A percentile compares a stretch with the other conserved stretches of the same genome.
Conservation (phyloP, 2,888 invertebrate genomes). For the Drosophila monieri region DNA sequence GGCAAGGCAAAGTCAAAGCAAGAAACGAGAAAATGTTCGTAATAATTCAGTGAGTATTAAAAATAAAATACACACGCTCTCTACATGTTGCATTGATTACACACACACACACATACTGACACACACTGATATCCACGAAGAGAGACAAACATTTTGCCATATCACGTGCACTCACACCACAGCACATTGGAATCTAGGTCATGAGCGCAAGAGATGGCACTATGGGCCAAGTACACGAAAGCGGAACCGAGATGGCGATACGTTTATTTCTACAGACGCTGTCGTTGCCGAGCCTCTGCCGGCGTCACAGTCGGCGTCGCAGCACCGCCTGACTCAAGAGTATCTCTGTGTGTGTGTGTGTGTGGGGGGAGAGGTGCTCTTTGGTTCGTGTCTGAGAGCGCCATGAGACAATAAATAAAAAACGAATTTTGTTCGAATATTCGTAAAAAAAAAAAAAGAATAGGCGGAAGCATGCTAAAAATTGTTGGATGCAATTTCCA, state of each 20-base stretch:
- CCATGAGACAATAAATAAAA: slow-evolving; percentile 18
- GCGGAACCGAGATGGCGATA: slow-evolving; percentile 82
- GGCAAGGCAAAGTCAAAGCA: slow-evolving; percentile 14
- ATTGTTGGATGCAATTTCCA: not conserved
- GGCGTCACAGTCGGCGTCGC: slow-evolving; percentile 15
- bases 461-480: slow-evolving; percentile 14
- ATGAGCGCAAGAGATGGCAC: slow-evolving; percentile 84
- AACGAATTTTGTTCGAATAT: slow-evolving; percentile 17
- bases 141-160: slow-evolving; percentile 50
- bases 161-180: slow-evolving; percentile 74
- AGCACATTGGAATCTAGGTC: slow-evolving; percentile 82
- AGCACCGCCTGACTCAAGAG: slow-evolving; percentile 39
- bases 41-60: slow-evolving; percentile 75
- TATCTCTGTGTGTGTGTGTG: slow-evolving; percentile 2
- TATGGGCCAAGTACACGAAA: slow-evolving; percentile 78
- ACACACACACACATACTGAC: slow-evolving; percentile 51
- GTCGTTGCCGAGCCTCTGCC: slow-evolving; percentile 3
- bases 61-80: slow-evolving; percentile 60
- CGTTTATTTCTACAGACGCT: slow-evolving; percentile 24
- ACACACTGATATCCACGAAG: slow-evolving; percentile 22
- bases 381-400: slow-evolving; percentile 8
- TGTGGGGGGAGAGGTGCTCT: slow-evolving; percentile 10
- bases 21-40: slow-evolving; percentile 61
- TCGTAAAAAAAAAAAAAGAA: slow-evolving; percentile 1
- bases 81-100: slow-evolving; percentile 84